Base-by-base conservation (phyloP, 2,113 vertebrate genomes). In the Zeus faber region DNA sequence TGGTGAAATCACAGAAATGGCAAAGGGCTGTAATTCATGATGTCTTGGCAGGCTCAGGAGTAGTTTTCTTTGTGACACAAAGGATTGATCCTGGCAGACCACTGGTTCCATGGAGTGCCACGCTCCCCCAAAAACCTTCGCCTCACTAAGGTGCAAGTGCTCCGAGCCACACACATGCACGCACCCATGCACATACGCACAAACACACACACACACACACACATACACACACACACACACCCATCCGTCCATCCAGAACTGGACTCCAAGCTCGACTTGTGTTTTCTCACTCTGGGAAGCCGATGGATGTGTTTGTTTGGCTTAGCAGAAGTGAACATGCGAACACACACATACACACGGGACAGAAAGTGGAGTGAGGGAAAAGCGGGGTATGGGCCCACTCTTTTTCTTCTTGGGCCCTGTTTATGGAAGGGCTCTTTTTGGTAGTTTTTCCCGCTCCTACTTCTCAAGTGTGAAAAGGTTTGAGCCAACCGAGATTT, bases 221-320 rank as follows among this genome's bases (percentile, higher is more conserved):
- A 63, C 31, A 60, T 17, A 43, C 39, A 21, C 22, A 43, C 29
- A 60, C 37, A 48, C 22, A 22, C 6, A 18, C 20, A 58, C 47
- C 40, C 17, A 21, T 72, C 48, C 47, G 71, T 58, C 55, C 54
- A 62, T 52, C 10, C 58, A 79, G 67, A 72, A 72, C 74, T 83
- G 63, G 72, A 78, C 77, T 81, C 71, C 55, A 49, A 67, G 51
- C 63, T 60, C 64, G 72, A 65, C 77, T 79, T 67, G 78, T 68
- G 72, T 79, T 79, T 74, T 78, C 76, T 82, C 76, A 79, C 71
- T 60, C 69, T 66, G 72, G 54, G 70, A 84, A 78, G 76, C 78
- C 81, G 85, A 84, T 72, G 79, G 74, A 85, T 74, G 68, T 84
- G 80, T 87, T 84, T 83, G 79, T 85, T 85, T 87, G 69, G 58